Conservation (phyloP, 2,888 invertebrate genomes). For the Spatulosminthurus flaviceps region DNA sequence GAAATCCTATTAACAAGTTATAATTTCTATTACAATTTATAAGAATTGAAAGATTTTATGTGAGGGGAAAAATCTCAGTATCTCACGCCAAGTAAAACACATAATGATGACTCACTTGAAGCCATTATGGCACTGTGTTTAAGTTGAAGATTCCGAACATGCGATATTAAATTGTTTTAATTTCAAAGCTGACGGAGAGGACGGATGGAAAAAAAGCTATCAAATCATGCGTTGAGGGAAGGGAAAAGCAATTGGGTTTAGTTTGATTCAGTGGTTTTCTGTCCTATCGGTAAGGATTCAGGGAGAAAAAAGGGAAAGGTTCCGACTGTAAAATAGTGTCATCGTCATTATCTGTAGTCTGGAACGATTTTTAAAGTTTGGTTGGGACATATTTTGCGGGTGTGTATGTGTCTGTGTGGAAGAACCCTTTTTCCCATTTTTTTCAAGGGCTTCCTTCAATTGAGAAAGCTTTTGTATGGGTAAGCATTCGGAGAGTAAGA, state of each 20-base stretch:
- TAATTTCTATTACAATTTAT: no score
- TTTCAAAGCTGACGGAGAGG: no score
- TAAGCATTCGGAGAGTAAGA: not conserved
- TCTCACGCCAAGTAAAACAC: no score
- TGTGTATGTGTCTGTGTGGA: no score
- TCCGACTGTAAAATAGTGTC: slow-evolving; percentile 46
- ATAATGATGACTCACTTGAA: no score
- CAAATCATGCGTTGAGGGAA: not conserved
- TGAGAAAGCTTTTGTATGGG: not conserved
- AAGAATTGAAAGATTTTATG: no score
- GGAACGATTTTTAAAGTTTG: not conserved
- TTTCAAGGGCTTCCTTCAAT: not conserved
- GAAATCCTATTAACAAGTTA: no score
- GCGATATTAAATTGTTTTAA: no score
- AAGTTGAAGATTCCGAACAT: no score
- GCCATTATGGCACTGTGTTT: no score
- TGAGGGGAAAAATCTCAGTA: no score
- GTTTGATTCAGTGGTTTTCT: not conserved
- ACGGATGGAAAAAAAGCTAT: not conserved
- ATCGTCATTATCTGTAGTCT: slow-evolving; percentile 45
- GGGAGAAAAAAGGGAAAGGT: slow-evolving; percentile 18
- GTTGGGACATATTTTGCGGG: not conserved
- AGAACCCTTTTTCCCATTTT: slow-evolving; percentile 1
- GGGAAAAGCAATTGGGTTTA: not conserved
- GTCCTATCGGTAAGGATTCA: not conserved